Evolutionary conservation across 2,797 vertebrate genomes (phyloP).

Genomic region (Gymnoscopelus microlampas): DNA sequence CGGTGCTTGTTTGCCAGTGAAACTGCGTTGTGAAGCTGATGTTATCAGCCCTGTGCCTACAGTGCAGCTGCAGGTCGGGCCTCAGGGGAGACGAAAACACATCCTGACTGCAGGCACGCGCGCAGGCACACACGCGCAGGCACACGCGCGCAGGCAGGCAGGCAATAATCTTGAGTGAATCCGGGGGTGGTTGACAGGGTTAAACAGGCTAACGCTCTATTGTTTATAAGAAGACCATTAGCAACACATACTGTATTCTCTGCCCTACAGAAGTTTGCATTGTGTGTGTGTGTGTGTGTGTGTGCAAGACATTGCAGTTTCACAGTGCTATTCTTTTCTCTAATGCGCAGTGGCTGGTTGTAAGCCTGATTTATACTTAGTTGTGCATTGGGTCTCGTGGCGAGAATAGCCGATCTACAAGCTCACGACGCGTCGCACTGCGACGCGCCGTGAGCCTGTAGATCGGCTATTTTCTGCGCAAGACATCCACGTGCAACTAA

Average conservation of each 20-base stretch:
- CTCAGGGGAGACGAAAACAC: slow-evolving; percentile 30
- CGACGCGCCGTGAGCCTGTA: no score
- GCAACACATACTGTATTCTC: slow-evolving; percentile 31
- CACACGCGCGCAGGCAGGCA: slow-evolving; percentile 16
- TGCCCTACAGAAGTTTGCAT: not conserved
- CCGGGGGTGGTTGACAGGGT: slow-evolving; percentile 53
- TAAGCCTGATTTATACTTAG: slow-evolving; percentile 10
- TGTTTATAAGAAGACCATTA: slow-evolving; percentile 61
- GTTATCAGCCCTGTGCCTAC: slow-evolving; percentile 28
- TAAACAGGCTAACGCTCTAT: slow-evolving; percentile 55
- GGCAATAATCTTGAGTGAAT: slow-evolving; percentile 43
- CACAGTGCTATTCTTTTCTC: slow-evolving; percentile 39
- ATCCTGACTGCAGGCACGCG: slow-evolving; percentile 4
- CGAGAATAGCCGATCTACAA: no score
- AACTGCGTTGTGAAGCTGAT: slow-evolving; percentile 51
- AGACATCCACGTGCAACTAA: no score
- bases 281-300: no score
- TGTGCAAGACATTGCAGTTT: slow-evolving; percentile 33
- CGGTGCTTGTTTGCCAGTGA: slow-evolving; percentile 24
- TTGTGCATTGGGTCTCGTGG: no score
- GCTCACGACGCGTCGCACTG: no score
- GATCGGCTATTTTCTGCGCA: no score
- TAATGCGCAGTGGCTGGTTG: slow-evolving; percentile 31
- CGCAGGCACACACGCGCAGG: not conserved
- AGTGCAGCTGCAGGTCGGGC: slow-evolving; percentile 16